phyloP scores from a whole-genome alignment of 2,113 vertebrate species.

The Riparia riparia region DNA sequence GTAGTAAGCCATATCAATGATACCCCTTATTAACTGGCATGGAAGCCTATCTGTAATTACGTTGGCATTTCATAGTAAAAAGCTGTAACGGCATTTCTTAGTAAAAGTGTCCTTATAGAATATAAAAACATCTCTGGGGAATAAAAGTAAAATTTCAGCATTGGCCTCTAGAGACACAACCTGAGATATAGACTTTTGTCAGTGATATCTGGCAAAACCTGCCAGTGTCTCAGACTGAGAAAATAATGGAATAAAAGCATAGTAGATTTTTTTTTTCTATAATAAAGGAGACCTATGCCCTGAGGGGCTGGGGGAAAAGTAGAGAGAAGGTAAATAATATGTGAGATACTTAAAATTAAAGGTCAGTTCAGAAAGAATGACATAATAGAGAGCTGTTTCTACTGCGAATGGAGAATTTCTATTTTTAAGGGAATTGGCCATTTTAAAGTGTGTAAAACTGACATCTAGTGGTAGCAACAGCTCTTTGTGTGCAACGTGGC shows the following conservation, averaged over 20 bases:
- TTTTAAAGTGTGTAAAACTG: conserved; percentile 49
- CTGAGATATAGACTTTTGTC: not conserved
- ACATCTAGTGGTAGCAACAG: conserved; percentile 61
- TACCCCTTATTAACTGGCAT: not conserved
- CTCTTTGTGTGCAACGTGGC: not conserved
- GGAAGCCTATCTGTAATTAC: not conserved
- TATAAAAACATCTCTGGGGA: not conserved
- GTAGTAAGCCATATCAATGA: not conserved
- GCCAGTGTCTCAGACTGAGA: not conserved
- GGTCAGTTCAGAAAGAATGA: not conserved
- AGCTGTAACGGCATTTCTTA: not conserved
- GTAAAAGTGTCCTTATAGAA: not conserved
- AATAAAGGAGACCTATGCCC: not conserved
- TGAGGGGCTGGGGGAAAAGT: accelerated
- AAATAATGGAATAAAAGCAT: not conserved
- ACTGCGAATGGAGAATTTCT: not conserved
- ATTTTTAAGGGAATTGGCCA: not conserved
- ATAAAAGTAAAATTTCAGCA: not conserved
- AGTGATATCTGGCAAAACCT: not conserved
- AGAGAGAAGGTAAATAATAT: not conserved
- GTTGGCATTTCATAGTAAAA: not conserved
- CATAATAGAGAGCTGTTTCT: not conserved
- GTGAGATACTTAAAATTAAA: not conserved
- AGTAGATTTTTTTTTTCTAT: not conserved
- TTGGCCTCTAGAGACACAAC: not conserved